A percentile compares a stretch with the other conserved stretches of the same genome.
Evolutionary conservation across 2,888 invertebrate genomes (phyloP).

Genomic region (Xylocampa areola): DNA sequence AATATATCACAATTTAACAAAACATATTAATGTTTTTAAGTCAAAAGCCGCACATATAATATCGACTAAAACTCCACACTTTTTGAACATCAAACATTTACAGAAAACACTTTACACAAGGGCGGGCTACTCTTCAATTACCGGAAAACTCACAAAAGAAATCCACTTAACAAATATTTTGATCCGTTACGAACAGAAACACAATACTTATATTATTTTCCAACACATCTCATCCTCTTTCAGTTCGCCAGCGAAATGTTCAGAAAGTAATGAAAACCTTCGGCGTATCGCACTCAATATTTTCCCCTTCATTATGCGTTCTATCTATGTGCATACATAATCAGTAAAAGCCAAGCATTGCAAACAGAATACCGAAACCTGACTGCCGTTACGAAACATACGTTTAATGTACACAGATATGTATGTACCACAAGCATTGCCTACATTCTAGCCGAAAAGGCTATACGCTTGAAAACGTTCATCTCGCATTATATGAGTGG

Average conservation of each 20-base stretch:
- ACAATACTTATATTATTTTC: background rate
- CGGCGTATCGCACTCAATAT: constrained; percentile 34
- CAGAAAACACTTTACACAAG: too few species aligned
- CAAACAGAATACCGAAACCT: constrained; percentile 46
- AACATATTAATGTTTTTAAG: too few species aligned
- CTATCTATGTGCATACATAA: constrained; percentile 21
- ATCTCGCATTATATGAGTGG: constrained; percentile 47
- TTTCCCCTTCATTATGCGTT: constrained; percentile 39
- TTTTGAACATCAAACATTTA: too few species aligned
- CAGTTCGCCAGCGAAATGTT: background rate
- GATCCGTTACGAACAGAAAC: background rate
- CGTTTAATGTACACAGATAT: constrained; percentile 6
- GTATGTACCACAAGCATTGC: constrained; percentile 27
- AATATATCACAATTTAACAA: too few species aligned
- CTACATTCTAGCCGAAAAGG: constrained; percentile 31
- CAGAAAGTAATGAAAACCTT: constrained; percentile 42
- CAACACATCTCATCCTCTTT: background rate
- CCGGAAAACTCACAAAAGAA: background rate
- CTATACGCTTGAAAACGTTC: constrained; percentile 38
- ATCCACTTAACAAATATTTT: background rate
- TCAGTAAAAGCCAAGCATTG: constrained; percentile 19
- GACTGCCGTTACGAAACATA: constrained; percentile 28
- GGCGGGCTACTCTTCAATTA: too few species aligned
- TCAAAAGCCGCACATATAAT: too few species aligned
- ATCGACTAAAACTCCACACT: too few species aligned